Evolutionary conservation across 2,888 invertebrate species (phyloP).

Genomic region (Trissolcus japonicus): DNA sequence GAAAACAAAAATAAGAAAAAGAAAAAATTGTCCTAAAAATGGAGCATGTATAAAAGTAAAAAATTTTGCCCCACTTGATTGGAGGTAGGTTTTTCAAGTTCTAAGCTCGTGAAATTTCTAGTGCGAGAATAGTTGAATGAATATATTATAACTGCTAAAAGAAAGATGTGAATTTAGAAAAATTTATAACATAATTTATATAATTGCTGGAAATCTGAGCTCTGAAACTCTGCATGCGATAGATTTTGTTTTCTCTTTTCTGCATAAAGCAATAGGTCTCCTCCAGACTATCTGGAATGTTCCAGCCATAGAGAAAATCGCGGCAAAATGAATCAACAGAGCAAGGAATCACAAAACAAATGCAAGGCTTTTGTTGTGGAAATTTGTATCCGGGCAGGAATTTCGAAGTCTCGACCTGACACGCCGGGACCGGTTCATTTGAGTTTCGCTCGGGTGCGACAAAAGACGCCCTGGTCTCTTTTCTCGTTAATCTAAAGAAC

Average conservation of each 20-base stretch:
- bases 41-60: constrained; percentile 41
- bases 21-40: constrained; percentile 48
- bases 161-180: too few relatives aligned
- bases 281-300: constrained; percentile 18
- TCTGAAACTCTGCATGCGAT: constrained; percentile 38
- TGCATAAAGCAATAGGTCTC: constrained; percentile 36
- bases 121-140: constrained; percentile 53
- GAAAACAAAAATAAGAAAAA: constrained; percentile 21
- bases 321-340: constrained; percentile 9
- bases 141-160: constrained; percentile 25
- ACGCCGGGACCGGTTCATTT: constrained; percentile 25
- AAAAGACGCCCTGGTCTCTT: constrained; percentile 39
- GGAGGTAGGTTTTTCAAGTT: constrained; percentile 47
- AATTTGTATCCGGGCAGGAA: constrained; percentile 15
- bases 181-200: too few relatives aligned
- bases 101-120: constrained; percentile 8
- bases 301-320: constrained; percentile 8
- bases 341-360: constrained; percentile 3
- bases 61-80: constrained; percentile 45
- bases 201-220: too few relatives aligned
- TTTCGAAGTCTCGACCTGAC: constrained; percentile 21
- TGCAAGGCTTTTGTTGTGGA: constrained; percentile 37
- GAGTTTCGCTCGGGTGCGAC: constrained; percentile 42
- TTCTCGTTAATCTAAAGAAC: constrained; percentile 32
- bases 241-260: constrained; percentile 35